Conservation (phyloP, 2,888 invertebrate genomes). For the Chymomyza amoena region DNA sequence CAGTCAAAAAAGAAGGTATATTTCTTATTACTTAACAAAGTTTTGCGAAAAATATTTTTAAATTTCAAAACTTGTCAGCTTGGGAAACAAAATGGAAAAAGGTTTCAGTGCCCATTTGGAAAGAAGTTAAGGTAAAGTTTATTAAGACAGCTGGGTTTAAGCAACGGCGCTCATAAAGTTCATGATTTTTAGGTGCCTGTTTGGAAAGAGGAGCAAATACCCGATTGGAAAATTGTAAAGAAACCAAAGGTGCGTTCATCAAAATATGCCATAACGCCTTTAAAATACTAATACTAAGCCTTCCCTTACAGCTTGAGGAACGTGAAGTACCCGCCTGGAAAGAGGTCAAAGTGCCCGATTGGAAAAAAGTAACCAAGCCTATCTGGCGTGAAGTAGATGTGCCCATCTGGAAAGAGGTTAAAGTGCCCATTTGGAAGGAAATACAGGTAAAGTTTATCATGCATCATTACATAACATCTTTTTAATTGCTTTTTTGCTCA, state of each 20-base stretch:
- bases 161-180: neutral
- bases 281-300: neutral
- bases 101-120: constrained; percentile 87
- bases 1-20: constrained; percentile 82
- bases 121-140: constrained; percentile 79
- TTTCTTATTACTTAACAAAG: neutral
- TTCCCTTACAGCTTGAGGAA: constrained; percentile 80
- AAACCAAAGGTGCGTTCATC: constrained; percentile 64
- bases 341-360: constrained; percentile 85
- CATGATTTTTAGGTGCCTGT: constrained; percentile 80
- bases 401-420: constrained; percentile 84
- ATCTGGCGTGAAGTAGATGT: constrained; percentile 85
- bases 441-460: constrained; percentile 67
- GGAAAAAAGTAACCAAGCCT: constrained; percentile 80
- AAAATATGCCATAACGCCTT: neutral
- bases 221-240: constrained; percentile 86
- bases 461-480: too few species aligned
- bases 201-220: constrained; percentile 86
- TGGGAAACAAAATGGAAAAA: constrained; percentile 90
- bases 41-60: neutral
- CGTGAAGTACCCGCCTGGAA: constrained; percentile 87
- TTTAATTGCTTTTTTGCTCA: constrained; percentile 9
- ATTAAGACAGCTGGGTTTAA: too few species aligned
- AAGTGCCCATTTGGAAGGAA: constrained; percentile 86
- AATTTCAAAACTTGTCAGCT: constrained; percentile 61